Percentiles rank a stretch among this genome's conserved stretches.
Conservation (phyloP, 2,888 invertebrate species). For the Xestia c-nigrum region DNA sequence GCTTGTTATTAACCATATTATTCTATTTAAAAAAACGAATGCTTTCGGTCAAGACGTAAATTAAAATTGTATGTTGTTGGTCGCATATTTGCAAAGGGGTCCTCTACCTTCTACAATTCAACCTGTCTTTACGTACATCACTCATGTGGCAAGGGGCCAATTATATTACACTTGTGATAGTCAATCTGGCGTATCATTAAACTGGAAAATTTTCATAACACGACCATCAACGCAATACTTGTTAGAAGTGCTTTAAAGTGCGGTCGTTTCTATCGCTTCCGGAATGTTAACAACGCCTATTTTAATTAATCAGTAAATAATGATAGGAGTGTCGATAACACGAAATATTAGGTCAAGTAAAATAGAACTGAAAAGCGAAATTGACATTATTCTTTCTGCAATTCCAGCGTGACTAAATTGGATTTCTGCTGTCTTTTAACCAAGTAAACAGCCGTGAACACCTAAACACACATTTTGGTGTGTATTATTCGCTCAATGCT, state of each 20-base stretch:
- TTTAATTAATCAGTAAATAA: conserved; percentile 34
- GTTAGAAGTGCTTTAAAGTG: conserved; percentile 22
- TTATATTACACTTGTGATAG: conserved; percentile 57
- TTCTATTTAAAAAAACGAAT: conserved; percentile 12
- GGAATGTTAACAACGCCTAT: conserved; percentile 35
- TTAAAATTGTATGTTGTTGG: conserved; percentile 7
- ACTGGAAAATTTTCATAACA: conserved; percentile 48
- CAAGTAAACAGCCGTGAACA: conserved; percentile 55
- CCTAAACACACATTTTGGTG: conserved; percentile 55
- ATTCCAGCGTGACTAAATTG: conserved; percentile 16
- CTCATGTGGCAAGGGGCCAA: conserved; percentile 65
- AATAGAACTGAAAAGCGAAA: conserved; percentile 29
- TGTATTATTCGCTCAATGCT: conserved; percentile 39
- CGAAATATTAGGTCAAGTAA: conserved; percentile 21
- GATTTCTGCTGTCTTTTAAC: conserved; percentile 43
- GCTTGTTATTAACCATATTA: conserved; percentile 26
- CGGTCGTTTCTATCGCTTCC: conserved; percentile 24
- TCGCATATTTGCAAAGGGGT: conserved; percentile 12
- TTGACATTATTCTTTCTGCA: conserved; percentile 12
- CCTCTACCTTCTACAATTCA: conserved; percentile 18
- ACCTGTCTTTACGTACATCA: conserved; percentile 19
- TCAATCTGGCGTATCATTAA: conserved; percentile 54
- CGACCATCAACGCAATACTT: conserved; percentile 22
- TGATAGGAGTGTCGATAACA: conserved; percentile 32
- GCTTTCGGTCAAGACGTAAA: conserved; percentile 23